These are phyloP conservation scores for Pammene fasciana DNA, from an alignment of 2,888 invertebrate genomes.

Conservation along the genomic window DNA sequence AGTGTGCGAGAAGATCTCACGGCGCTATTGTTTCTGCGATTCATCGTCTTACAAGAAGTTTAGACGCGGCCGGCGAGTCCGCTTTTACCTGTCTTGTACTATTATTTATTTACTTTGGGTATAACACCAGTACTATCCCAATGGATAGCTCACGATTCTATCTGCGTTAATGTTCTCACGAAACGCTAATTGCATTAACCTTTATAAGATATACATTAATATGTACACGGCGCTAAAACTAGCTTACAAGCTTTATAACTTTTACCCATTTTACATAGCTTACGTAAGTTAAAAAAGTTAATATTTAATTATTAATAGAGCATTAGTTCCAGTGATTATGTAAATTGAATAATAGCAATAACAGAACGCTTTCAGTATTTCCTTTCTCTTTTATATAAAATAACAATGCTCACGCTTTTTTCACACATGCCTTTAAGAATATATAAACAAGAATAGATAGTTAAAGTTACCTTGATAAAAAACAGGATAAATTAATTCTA, in stretches of 20 bases:
- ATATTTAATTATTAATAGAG: constrained; percentile 9
- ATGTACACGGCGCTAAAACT: not conserved
- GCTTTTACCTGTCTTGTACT: constrained; percentile 72
- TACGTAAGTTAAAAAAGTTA: constrained; percentile 11
- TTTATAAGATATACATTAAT: constrained; percentile 18
- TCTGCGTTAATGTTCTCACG: constrained; percentile 32
- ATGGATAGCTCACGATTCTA: constrained; percentile 62
- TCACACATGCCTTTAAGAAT: not conserved
- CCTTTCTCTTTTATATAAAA: constrained; percentile 36
- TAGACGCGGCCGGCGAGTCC: constrained; percentile 63
- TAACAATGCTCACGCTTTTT: constrained; percentile 24
- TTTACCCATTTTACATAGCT: constrained; percentile 3
- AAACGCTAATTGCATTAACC: constrained; percentile 35
- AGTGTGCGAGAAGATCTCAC: constrained; percentile 72
- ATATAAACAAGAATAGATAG: too few species aligned
- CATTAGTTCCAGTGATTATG: constrained; percentile 36
- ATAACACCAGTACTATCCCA: constrained; percentile 65
- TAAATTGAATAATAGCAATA: constrained; percentile 37
- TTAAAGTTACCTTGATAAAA: too few species aligned
- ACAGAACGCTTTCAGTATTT: constrained; percentile 31
- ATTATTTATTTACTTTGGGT: constrained; percentile 57
- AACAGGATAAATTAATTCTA: too few species aligned
- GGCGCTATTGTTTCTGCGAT: constrained; percentile 74
- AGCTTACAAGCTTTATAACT: not conserved
- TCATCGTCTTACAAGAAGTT: constrained; percentile 69